Conservation (phyloP, 2,797 vertebrate genomes). For the Poeciliopsis turneri region DNA sequence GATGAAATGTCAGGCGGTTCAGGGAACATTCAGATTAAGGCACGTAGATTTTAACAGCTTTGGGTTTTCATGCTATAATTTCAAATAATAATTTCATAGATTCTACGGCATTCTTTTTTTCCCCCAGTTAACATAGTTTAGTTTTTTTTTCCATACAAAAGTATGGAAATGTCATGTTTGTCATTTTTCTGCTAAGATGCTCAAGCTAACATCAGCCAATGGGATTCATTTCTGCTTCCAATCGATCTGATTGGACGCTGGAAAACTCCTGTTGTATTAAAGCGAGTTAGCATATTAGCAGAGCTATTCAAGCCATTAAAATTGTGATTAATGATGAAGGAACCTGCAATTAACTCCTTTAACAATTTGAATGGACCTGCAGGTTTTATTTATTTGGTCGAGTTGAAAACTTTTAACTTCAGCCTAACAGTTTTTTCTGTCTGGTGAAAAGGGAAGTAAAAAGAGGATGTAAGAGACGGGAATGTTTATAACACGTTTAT, state of each 20-base stretch:
- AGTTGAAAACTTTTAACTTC: background rate
- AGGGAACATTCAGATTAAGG: background rate
- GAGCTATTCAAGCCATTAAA: background rate
- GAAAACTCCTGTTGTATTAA: background rate
- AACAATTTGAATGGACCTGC: too few relatives aligned
- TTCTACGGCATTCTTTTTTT: too few relatives aligned
- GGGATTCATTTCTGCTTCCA: background rate
- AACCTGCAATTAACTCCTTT: background rate
- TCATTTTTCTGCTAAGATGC: too few relatives aligned
- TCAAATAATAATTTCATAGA: too few relatives aligned
- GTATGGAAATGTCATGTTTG: too few relatives aligned
- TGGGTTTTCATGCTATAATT: too few relatives aligned
- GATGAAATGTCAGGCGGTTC: background rate
- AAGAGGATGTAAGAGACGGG: background rate
- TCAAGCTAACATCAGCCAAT: too few relatives aligned
- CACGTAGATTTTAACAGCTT: background rate
- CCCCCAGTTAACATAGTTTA: too few relatives aligned
- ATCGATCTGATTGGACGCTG: background rate
- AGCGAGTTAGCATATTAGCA: background rate
- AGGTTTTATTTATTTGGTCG: background rate
- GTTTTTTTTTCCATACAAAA: too few relatives aligned
- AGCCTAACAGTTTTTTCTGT: background rate
- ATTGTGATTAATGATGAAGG: background rate
- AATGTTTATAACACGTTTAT: background rate
- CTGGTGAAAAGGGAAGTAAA: background rate